Evolutionary conservation across 1,140 invertebrate species (phyloP).

Genomic region (Venturia canescens): DNA sequence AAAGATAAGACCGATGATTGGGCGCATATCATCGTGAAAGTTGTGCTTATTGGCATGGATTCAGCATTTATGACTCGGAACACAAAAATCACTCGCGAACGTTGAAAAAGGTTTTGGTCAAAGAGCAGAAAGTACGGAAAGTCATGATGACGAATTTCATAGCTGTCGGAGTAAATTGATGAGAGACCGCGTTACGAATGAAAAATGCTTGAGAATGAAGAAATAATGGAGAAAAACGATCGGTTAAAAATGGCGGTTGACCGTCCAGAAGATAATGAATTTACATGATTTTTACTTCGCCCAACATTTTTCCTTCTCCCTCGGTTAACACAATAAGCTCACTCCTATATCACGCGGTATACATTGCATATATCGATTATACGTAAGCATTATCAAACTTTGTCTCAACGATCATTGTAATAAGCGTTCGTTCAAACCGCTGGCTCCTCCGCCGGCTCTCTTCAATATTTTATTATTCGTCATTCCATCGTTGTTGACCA

Average conservation of each 20-base stretch:
- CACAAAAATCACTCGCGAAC: too few species aligned
- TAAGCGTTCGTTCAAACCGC: constrained; percentile 23
- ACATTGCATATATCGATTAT: not conserved
- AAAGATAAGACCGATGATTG: not conserved
- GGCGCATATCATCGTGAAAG: not conserved
- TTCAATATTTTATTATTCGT: too few species aligned
- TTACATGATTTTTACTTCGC: not conserved
- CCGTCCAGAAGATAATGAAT: not conserved
- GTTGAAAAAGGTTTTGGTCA: too few species aligned
- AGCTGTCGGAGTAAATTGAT: too few species aligned
- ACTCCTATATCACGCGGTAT: not conserved
- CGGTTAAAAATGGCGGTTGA: not conserved
- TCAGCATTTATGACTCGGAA: not conserved
- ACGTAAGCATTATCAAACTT: not conserved
- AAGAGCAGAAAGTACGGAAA: not conserved
- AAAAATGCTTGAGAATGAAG: not conserved
- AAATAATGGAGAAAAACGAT: not conserved
- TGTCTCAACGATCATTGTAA: not conserved
- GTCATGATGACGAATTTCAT: not conserved
- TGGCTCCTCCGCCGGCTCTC: too few species aligned
- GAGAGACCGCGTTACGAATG: too few species aligned
- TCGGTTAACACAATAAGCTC: not conserved
- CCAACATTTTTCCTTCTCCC: not conserved
- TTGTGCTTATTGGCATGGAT: not conserved
- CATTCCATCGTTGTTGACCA: constrained; percentile 42